A percentile compares a stretch with the other conserved stretches of the same genome.
phyloP scores from a whole-genome alignment of 2,113 vertebrate genomes.

The Salvator merianae region DNA sequence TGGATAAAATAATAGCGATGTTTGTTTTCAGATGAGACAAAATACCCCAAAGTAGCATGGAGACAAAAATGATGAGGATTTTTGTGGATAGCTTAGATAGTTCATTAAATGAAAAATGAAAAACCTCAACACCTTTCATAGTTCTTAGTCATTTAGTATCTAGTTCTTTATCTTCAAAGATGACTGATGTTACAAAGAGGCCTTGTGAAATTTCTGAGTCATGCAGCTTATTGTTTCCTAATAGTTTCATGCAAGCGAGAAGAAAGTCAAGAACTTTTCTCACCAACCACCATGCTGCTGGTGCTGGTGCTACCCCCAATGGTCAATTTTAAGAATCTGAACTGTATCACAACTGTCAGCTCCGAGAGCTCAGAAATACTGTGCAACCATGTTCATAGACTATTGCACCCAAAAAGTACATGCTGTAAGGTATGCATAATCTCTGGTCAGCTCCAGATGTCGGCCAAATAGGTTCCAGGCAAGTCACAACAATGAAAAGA shows the following conservation, averaged over 20 bases:
- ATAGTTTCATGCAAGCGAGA: neutral
- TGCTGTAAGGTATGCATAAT: too few relatives aligned
- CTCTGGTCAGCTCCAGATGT: too few relatives aligned
- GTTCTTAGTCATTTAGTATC: neutral
- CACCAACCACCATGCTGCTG: neutral
- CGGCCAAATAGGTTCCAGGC: too few relatives aligned
- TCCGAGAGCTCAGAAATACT: too few relatives aligned
- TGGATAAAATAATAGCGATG: neutral
- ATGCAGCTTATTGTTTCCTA: neutral
- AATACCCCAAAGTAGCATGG: too few relatives aligned
- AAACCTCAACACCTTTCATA: neutral
- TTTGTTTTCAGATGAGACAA: neutral
- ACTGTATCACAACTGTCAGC: too few relatives aligned
- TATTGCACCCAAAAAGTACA: too few relatives aligned
- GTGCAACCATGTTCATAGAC: too few relatives aligned
- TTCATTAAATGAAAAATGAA: neutral
- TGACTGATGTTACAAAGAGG: neutral
- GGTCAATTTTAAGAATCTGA: too few relatives aligned
- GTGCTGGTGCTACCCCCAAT: neutral
- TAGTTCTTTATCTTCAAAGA: neutral
- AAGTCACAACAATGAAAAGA: too few relatives aligned
- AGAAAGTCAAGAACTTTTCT: neutral
- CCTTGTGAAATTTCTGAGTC: neutral
- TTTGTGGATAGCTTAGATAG: neutral
- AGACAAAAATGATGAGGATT: too few relatives aligned